Evolutionary conservation across 2,797 vertebrate species (phyloP).

Genomic region (Megalops cyprinoides): DNA sequence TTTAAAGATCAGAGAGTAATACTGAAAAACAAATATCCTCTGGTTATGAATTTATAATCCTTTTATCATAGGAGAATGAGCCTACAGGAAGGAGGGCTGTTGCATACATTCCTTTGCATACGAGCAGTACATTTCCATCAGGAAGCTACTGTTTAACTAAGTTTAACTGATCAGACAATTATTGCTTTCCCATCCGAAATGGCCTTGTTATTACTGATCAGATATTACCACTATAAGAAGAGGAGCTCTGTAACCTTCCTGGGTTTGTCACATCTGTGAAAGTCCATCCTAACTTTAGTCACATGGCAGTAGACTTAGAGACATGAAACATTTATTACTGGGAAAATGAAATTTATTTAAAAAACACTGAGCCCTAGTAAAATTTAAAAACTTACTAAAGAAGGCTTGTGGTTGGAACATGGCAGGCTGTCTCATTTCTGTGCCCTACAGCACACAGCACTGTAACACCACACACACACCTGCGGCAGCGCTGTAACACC

Average conservation of each 20-base stretch:
- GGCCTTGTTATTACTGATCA: neutral
- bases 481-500: too few species aligned
- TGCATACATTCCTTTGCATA: neutral
- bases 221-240: neutral
- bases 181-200: neutral
- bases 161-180: neutral
- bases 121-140: neutral
- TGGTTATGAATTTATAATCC: neutral
- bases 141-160: neutral
- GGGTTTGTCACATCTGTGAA: neutral
- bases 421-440: too few species aligned
- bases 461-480: too few species aligned
- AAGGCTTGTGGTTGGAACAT: too few species aligned
- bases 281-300: neutral
- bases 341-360: too few species aligned
- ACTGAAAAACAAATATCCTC: neutral
- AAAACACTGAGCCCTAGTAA: too few species aligned
- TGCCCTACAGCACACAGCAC: too few species aligned
- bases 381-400: too few species aligned
- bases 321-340: neutral
- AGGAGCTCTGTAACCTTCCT: neutral
- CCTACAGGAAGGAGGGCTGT: neutral
- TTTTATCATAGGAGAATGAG: neutral
- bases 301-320: slow-evolving; percentile 6
- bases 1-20: neutral